A percentile compares a stretch with the other conserved stretches of the same genome.
Evolutionary conservation across 2,888 invertebrate species (phyloP).

Genomic region (Calliopum simillimum): DNA sequence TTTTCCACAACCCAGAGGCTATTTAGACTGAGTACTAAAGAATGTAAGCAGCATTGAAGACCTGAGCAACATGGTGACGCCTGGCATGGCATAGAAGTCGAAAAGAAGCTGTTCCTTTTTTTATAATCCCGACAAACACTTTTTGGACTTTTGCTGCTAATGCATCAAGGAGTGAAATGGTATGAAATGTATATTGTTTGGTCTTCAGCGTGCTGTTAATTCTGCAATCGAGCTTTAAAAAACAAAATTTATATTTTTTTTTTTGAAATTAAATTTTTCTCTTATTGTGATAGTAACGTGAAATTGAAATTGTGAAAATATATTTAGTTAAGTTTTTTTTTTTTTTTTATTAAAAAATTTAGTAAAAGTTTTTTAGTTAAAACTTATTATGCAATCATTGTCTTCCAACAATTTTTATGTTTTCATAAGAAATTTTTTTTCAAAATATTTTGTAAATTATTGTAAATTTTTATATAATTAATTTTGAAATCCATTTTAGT

Average conservation of each 20-base stretch:
- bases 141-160: constrained; percentile 35
- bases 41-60: too few relatives aligned
- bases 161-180: neutral
- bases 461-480: too few relatives aligned
- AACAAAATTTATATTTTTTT: too few relatives aligned
- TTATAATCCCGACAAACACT: constrained; percentile 40
- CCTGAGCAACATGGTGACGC: too few relatives aligned
- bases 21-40: too few relatives aligned
- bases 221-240: constrained; percentile 14
- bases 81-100: constrained; percentile 21
- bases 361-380: neutral
- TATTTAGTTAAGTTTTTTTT: constrained; percentile 20
- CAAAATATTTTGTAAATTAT: too few relatives aligned
- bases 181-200: too few relatives aligned
- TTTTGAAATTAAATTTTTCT: too few relatives aligned
- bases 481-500: too few relatives aligned
- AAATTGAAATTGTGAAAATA: constrained; percentile 12
- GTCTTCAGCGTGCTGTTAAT: too few relatives aligned
- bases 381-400: constrained; percentile 14
- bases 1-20: too few relatives aligned
- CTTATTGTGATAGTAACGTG: constrained; percentile 27
- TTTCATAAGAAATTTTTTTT: too few relatives aligned
- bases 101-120: constrained; percentile 42
- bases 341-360: neutral
- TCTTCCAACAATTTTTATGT: neutral